These are phyloP conservation scores for Diglossa cyanea DNA, from an alignment of 2,797 vertebrate species.

Conservation along the genomic window DNA sequence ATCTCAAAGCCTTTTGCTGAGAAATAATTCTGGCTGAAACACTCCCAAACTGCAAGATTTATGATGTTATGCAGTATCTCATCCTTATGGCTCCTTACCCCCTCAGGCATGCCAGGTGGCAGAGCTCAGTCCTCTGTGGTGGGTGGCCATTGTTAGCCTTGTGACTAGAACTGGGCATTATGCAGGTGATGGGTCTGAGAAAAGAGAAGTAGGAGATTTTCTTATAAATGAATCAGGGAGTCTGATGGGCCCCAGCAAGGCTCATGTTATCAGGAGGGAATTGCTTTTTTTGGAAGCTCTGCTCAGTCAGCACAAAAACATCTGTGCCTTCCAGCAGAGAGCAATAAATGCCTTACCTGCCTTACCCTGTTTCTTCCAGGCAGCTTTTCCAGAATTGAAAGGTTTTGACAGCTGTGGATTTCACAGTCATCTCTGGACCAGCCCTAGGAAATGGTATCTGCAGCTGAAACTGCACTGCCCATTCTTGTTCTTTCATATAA, in stretches of 20 bases:
- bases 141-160: neutral
- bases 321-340: neutral
- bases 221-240: neutral
- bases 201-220: neutral
- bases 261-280: neutral
- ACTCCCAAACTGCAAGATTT: neutral
- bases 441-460: neutral
- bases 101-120: neutral
- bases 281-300: neutral
- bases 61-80: neutral
- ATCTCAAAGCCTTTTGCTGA: neutral
- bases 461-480: neutral
- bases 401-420: slow-evolving; percentile 1
- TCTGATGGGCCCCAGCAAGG: neutral
- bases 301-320: neutral
- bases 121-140: neutral
- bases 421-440: slow-evolving; percentile 16
- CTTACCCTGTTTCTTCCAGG: neutral
- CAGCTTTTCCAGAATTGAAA: neutral
- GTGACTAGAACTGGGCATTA: neutral
- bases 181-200: neutral
- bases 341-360: neutral
- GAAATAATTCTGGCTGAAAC: neutral
- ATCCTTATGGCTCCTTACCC: neutral
- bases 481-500: neutral